Evolutionary conservation across 2,797 vertebrate species (phyloP).

Genomic region (Borostomias antarcticus): DNA sequence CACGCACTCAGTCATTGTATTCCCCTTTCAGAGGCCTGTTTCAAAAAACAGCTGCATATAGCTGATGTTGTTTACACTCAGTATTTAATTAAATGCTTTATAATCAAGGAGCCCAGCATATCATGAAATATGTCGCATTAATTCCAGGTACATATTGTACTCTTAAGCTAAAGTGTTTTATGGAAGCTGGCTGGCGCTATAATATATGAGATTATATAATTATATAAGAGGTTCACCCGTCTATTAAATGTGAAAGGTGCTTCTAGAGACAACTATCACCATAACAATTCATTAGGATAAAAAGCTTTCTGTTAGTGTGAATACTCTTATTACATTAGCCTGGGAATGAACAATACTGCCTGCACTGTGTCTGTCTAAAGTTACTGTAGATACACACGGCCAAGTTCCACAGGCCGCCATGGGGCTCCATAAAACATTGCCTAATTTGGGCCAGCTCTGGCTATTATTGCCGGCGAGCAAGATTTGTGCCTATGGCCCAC

Average conservation of each 20-base stretch:
- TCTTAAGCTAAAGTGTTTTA: too few relatives aligned
- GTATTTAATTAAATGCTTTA: not conserved
- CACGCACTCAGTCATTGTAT: too few relatives aligned
- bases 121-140: too few relatives aligned
- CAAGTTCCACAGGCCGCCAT: conserved; percentile 49
- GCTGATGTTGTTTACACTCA: not conserved
- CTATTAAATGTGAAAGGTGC: not conserved
- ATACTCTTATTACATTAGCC: not conserved
- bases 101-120: too few relatives aligned
- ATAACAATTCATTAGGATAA: conserved; percentile 41
- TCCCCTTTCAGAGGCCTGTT: too few relatives aligned
- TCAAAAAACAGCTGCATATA: too few relatives aligned
- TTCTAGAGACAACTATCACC: not conserved
- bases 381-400: conserved; percentile 37
- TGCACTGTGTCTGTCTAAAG: conserved; percentile 31
- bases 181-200: too few relatives aligned
- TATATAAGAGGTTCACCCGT: not conserved
- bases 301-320: conserved; percentile 28
- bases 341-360: conserved; percentile 31
- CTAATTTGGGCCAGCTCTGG: conserved; percentile 33
- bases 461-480: conserved; percentile 34
- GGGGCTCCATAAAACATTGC: conserved; percentile 52
- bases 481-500: conserved; percentile 18
- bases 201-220: too few relatives aligned
- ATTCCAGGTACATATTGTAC: too few relatives aligned